These are phyloP conservation scores for Helicoverpa assulta DNA, from an alignment of 2,888 invertebrate species.

Conservation along the genomic window DNA sequence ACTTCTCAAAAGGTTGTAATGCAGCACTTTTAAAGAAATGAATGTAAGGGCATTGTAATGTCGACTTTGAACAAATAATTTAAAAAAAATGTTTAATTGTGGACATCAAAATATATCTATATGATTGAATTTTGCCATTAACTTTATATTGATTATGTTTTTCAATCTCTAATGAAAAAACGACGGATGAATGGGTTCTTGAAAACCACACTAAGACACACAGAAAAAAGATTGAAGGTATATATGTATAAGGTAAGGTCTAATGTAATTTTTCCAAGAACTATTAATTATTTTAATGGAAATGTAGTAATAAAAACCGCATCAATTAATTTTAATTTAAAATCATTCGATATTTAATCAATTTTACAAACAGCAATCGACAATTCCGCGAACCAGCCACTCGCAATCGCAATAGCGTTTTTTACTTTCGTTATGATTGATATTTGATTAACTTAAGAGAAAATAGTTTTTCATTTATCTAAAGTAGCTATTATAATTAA, in stretches of 20 bases:
- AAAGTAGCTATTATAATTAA: slow-evolving; percentile 11
- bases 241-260: no score
- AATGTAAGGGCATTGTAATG: slow-evolving; percentile 26
- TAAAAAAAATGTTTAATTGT: no score
- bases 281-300: no score
- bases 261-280: no score
- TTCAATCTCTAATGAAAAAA: no score
- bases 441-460: slow-evolving; percentile 19
- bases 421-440: slow-evolving; percentile 24
- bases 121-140: no score
- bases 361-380: slow-evolving; percentile 8
- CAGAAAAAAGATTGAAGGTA: no score
- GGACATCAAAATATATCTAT: no score
- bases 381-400: slow-evolving; percentile 9
- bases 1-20: slow-evolving; percentile 40
- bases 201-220: no score
- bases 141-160: no score
- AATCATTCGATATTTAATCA: neutral
- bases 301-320: neutral
- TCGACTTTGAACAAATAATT: neutral
- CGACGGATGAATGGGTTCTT: no score
- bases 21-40: slow-evolving; percentile 37
- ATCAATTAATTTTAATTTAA: neutral
- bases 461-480: slow-evolving; percentile 29
- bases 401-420: slow-evolving; percentile 15